phyloP scores from a whole-genome alignment of 2,113 vertebrate genomes.

The Zosterops borbonicus region DNA sequence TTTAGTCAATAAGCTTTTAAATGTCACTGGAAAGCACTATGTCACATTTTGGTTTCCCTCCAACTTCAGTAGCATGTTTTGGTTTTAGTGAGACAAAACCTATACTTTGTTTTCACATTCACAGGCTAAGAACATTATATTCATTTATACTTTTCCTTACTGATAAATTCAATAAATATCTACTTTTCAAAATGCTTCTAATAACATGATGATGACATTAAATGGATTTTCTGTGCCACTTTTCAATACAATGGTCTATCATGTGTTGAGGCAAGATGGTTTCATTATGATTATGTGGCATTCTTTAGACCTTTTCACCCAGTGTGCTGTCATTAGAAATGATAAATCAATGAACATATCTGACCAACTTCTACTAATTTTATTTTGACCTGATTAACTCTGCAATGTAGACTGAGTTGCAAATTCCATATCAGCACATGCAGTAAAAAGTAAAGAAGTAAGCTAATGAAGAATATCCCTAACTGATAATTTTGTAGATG shows the following conservation, averaged over 20 bases:
- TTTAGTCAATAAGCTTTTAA: not conserved
- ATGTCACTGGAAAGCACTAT: not conserved
- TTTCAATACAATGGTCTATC: not conserved
- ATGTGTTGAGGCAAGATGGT: not conserved
- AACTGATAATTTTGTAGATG: not conserved
- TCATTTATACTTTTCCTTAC: not conserved
- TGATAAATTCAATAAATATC: not conserved
- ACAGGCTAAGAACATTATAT: not conserved
- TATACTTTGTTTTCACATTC: not conserved
- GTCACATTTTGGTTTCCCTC: not conserved
- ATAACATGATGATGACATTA: not conserved
- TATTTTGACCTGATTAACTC: not conserved
- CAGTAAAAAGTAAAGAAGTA: not conserved
- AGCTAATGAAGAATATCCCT: not conserved
- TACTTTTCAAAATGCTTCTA: not conserved
- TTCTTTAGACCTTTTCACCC: not conserved
- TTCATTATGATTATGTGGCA: not conserved
- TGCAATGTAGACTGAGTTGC: not conserved
- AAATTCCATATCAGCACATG: not conserved
- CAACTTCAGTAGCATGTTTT: not conserved
- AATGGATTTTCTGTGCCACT: not conserved
- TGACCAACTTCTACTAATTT: not conserved
- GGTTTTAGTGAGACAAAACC: not conserved
- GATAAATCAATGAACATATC: not conserved
- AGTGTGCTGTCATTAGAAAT: not conserved